Percentiles rank a stretch among this genome's conserved stretches.
Evolutionary conservation across 1,140 invertebrate species (phyloP).

Genomic region (Rhizoglyphus robini): DNA sequence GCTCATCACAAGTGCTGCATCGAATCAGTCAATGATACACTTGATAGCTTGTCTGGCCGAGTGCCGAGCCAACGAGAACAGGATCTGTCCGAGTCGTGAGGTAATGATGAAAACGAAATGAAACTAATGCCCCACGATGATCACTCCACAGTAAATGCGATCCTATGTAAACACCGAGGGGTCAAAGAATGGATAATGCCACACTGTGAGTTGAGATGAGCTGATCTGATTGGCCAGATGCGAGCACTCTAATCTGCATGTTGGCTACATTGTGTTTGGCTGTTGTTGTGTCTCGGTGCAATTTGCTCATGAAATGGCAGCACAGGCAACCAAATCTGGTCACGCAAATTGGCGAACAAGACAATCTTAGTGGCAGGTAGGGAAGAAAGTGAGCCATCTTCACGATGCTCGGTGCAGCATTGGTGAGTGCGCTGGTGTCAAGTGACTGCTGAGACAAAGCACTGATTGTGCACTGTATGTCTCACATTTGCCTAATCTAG

Average conservation of each 20-base stretch:
- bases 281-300: too few relatives aligned
- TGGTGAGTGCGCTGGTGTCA: not conserved
- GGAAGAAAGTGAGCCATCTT: not conserved
- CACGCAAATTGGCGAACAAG: not conserved
- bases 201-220: not conserved
- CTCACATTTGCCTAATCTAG: constrained; percentile 15
- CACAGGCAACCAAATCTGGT: not conserved
- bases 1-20: not conserved
- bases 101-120: constrained; percentile 15
- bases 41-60: not conserved
- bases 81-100: constrained; percentile 5
- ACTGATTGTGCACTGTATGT: too few relatives aligned
- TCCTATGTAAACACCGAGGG: constrained; percentile 10
- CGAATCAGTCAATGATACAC: not conserved
- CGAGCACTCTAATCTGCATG: not conserved
- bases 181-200: not conserved
- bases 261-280: not conserved
- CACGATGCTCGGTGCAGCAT: not conserved
- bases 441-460: not conserved
- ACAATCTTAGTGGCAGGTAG: not conserved
- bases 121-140: constrained; percentile 10
- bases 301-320: not conserved
- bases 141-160: not conserved
- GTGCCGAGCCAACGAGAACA: not conserved
- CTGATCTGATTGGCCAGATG: not conserved